These are phyloP conservation scores for Oxygymnocypris stewartii DNA, from an alignment of 2,113 vertebrate species.

Conservation along the genomic window DNA sequence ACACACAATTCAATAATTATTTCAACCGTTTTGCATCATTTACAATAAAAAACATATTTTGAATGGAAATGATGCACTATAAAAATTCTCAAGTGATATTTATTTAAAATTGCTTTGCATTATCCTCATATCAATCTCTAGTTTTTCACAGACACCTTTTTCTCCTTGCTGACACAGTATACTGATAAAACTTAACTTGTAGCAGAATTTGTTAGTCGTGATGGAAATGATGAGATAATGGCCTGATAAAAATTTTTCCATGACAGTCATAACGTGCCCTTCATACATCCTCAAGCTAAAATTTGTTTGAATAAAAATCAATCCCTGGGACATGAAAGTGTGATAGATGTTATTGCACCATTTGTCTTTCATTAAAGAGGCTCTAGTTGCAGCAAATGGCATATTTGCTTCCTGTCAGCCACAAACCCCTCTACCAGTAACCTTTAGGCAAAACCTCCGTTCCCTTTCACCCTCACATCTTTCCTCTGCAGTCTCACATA, in stretches of 20 bases:
- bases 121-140: not conserved
- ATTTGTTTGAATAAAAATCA: not conserved
- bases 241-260: not conserved
- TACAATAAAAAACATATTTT: not conserved
- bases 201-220: not conserved
- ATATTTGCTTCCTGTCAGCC: no score
- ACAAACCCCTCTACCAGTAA: no score
- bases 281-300: not conserved
- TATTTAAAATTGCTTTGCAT: not conserved
- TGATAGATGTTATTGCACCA: no score
- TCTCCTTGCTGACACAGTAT: not conserved
- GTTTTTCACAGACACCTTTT: not conserved
- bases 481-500: no score
- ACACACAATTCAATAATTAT: not conserved
- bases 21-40: not conserved
- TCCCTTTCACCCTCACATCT: not conserved
- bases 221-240: not conserved
- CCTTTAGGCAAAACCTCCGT: not conserved
- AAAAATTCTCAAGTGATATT: not conserved
- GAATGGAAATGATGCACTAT: not conserved
- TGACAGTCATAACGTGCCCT: not conserved
- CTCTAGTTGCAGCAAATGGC: no score
- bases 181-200: not conserved
- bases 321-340: not conserved
- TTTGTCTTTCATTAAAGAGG: no score